These are phyloP conservation scores for Dryobota labecula DNA, from an alignment of 2,888 invertebrate genomes.

Conservation along the genomic window DNA sequence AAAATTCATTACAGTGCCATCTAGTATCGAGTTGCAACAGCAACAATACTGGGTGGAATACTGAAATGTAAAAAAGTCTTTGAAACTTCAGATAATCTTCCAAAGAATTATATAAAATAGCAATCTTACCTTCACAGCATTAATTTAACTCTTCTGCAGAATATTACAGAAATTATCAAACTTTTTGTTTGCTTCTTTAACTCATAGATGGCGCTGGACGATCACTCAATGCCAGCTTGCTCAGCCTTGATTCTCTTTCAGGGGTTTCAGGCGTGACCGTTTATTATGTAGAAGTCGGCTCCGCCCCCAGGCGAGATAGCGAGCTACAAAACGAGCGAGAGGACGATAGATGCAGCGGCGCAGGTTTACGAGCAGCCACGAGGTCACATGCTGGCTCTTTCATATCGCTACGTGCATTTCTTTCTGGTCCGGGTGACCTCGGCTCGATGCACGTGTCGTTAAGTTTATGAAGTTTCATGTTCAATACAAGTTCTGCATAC, in stretches of 20 bases:
- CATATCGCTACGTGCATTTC: constrained; percentile 13
- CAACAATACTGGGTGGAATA: neutral
- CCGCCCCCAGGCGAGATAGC: constrained; percentile 34
- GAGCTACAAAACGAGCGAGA: constrained; percentile 14
- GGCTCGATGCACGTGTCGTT: constrained; percentile 49
- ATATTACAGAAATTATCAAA: neutral
- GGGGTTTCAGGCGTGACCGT: constrained; percentile 52
- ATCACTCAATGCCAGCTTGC: neutral
- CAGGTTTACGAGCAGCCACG: constrained; percentile 35
- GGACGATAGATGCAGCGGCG: constrained; percentile 10
- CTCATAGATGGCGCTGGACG: constrained; percentile 37
- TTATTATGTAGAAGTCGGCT: constrained; percentile 21
- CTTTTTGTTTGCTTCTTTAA: constrained; percentile 21
- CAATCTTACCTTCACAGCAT: neutral
- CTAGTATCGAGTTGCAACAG: constrained; percentile 12
- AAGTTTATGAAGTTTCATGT: constrained; percentile 57
- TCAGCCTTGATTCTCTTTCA: constrained; percentile 25
- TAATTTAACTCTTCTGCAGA: neutral
- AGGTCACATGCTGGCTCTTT: constrained; percentile 36
- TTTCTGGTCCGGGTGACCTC: constrained; percentile 39
- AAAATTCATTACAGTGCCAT: neutral
- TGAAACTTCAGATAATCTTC: neutral
- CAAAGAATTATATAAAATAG: neutral
- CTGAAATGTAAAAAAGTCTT: neutral
- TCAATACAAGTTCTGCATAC: constrained; percentile 57